Evolutionary conservation across 2,113 vertebrate genomes (phyloP).

Genomic region (Emydocephalus ijimae): DNA sequence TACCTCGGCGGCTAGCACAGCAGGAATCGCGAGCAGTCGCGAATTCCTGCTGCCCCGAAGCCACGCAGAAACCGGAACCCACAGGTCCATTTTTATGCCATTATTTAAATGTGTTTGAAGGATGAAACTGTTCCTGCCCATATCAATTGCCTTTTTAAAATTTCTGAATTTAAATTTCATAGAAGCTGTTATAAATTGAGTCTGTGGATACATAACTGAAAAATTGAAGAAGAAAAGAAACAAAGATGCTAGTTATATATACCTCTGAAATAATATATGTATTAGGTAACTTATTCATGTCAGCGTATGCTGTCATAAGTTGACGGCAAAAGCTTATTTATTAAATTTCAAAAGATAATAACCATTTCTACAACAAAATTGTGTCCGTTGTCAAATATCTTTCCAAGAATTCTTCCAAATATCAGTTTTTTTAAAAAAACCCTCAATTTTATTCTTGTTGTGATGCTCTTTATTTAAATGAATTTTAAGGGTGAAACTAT

Average conservation of each 20-base stretch:
- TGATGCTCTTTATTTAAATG: neutral
- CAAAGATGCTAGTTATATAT: neutral
- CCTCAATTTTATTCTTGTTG: neutral
- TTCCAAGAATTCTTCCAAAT: neutral
- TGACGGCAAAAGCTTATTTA: neutral
- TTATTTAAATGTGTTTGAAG: neutral
- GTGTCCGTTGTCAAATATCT: neutral
- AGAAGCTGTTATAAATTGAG: neutral
- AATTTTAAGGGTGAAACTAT: neutral
- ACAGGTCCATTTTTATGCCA: neutral
- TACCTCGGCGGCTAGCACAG: too few species aligned
- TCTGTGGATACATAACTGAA: neutral
- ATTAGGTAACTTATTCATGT: neutral
- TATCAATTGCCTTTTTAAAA: neutral
- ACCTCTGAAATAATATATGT: neutral
- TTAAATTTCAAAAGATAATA: neutral
- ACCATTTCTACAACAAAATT: neutral
- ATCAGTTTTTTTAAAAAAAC: neutral
- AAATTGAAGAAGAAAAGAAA: neutral
- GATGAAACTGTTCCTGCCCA: neutral
- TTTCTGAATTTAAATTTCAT: neutral
- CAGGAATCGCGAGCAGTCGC: too few species aligned
- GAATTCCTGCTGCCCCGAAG: too few species aligned
- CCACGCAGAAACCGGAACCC: too few species aligned
- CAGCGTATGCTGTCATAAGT: neutral